Evolutionary conservation across 2,113 vertebrate genomes (phyloP).

Genomic region (Lasiurus borealis): DNA sequence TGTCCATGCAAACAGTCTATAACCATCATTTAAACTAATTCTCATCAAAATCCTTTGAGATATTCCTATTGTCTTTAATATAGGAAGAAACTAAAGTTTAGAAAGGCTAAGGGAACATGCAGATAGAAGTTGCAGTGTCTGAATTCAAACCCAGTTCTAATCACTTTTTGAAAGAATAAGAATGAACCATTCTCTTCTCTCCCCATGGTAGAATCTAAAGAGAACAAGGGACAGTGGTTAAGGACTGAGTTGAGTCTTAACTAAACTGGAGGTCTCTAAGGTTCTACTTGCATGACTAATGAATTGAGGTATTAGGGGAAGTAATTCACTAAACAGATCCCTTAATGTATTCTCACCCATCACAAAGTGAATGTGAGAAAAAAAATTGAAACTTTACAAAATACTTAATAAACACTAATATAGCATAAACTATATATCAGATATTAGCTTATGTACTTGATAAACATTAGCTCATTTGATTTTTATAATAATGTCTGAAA

Average conservation of each 20-base stretch:
- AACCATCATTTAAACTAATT: not conserved
- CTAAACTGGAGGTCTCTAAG: not conserved
- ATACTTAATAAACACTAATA: not conserved
- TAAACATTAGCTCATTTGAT: constrained; percentile 30
- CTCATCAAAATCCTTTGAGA: not conserved
- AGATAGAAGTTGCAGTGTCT: not conserved
- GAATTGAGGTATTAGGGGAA: not conserved
- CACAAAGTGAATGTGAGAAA: not conserved
- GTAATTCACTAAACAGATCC: not conserved
- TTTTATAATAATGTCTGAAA: not conserved
- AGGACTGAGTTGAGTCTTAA: not conserved
- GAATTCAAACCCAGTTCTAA: not conserved
- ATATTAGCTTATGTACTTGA: not conserved
- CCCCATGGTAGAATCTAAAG: not conserved
- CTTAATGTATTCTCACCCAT: not conserved
- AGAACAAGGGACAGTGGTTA: not conserved
- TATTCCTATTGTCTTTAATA: not conserved
- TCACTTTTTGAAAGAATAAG: not conserved
- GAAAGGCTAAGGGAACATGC: not conserved
- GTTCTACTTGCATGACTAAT: not conserved
- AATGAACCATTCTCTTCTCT: not conserved
- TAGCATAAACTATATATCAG: constrained; percentile 1
- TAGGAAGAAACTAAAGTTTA: not conserved
- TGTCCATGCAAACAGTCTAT: not conserved
- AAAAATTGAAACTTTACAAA: not conserved